Percentiles rank a stretch among this genome's conserved stretches.
These are phyloP conservation scores for Ornithoptera alexandrae DNA, from an alignment of 2,888 invertebrate genomes.

Conservation along the genomic window DNA sequence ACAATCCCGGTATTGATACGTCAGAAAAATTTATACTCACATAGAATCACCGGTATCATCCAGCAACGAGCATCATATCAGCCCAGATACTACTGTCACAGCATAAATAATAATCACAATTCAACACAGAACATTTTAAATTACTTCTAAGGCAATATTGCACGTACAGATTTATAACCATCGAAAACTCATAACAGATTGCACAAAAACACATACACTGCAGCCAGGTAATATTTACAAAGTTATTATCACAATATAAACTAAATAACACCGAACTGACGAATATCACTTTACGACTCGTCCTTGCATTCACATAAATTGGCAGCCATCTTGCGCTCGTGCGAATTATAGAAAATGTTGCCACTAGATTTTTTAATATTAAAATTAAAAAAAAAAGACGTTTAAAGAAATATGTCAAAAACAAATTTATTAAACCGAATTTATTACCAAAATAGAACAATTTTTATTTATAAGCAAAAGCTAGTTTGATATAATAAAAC, in stretches of 20 bases:
- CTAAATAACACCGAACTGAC: constrained; percentile 63
- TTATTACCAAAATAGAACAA: background rate
- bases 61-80: constrained; percentile 71
- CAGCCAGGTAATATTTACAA: constrained; percentile 57
- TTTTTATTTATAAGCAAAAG: no score
- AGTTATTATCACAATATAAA: constrained; percentile 67
- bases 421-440: background rate
- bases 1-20: constrained; percentile 35
- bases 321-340: constrained; percentile 78
- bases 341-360: constrained; percentile 57
- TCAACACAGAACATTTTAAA: constrained; percentile 74
- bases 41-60: constrained; percentile 71
- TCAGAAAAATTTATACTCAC: constrained; percentile 57
- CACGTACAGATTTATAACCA: constrained; percentile 69
- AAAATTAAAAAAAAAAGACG: no score
- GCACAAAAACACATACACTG: constrained; percentile 70
- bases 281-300: constrained; percentile 72
- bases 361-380: constrained; percentile 37
- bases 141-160: constrained; percentile 69
- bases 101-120: constrained; percentile 78
- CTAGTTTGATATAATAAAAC: no score
- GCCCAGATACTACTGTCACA: constrained; percentile 72
- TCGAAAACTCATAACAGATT: constrained; percentile 70
- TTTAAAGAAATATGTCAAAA: background rate
- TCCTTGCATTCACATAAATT: constrained; percentile 78